Conservation (phyloP, 1,140 invertebrate genomes). For the Leguminivora glycinivorella region DNA sequence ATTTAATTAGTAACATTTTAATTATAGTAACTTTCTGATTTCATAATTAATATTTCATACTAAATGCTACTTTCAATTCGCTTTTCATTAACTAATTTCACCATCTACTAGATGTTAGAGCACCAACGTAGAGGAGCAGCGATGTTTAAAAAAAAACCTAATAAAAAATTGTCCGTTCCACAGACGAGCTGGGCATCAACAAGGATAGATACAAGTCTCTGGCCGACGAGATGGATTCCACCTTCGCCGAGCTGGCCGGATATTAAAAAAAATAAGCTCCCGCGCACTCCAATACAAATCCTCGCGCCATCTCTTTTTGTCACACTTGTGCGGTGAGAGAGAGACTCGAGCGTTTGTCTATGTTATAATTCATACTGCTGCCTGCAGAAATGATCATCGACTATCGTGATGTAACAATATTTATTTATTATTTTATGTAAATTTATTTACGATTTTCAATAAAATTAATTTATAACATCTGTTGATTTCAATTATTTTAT, state of each 20-base stretch:
- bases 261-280: conserved; percentile 80
- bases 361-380: conserved; percentile 42
- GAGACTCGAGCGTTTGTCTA: conserved; percentile 44
- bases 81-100: background rate
- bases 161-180: background rate
- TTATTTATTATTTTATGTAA: conserved; percentile 79
- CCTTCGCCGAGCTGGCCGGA: conserved; percentile 96
- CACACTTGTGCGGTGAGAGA: conserved; percentile 37
- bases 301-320: conserved; percentile 40
- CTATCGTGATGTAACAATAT: conserved; percentile 74
- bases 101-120: conserved; percentile 8
- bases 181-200: conserved; percentile 99
- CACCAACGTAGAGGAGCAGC: background rate
- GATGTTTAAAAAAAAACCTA: background rate
- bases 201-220: conserved; percentile 99
- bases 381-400: conserved; percentile 41
- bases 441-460: conserved; percentile 80
- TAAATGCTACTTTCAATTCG: conserved; percentile 35
- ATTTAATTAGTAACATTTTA: conserved; percentile 26
- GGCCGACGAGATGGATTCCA: conserved; percentile 98
- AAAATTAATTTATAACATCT: conserved; percentile 75
- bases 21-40: conserved; percentile 32
- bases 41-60: conserved; percentile 14
- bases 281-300: conserved; percentile 44
- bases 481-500: conserved; percentile 34